Evolutionary conservation across 1,140 invertebrate species (phyloP).

Genomic region (Coenobita brevimanus): DNA sequence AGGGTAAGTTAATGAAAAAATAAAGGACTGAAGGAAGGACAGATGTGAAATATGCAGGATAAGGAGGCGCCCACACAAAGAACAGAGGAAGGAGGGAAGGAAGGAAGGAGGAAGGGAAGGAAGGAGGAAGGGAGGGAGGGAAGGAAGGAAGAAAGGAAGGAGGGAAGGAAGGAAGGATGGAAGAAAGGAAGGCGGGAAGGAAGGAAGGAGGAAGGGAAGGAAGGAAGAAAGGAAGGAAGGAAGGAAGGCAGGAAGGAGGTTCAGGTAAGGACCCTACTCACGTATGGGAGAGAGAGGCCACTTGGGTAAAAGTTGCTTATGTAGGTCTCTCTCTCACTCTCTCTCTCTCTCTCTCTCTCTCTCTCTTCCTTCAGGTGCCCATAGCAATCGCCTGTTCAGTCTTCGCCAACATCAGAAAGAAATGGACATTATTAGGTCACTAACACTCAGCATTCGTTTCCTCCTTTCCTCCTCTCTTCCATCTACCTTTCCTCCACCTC

Average conservation of each 20-base stretch:
- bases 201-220: not conserved
- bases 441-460: too few relatives aligned
- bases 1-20: not conserved
- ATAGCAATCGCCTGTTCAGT: too few relatives aligned
- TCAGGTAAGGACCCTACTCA: too few relatives aligned
- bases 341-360: too few relatives aligned
- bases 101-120: not conserved
- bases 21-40: not conserved
- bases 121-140: not conserved
- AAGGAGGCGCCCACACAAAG: not conserved
- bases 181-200: not conserved
- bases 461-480: too few relatives aligned
- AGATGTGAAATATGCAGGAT: not conserved
- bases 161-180: not conserved
- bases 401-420: too few relatives aligned
- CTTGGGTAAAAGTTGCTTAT: too few relatives aligned
- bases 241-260: not conserved
- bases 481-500: too few relatives aligned
- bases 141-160: not conserved
- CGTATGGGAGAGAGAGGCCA: too few relatives aligned
- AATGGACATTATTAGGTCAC: too few relatives aligned
- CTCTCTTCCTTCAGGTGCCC: too few relatives aligned
- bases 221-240: not conserved
- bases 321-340: too few relatives aligned
- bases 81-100: not conserved